Evolutionary conservation across 2,888 invertebrate species (phyloP).

Genomic region (Trachelus troglodyta): DNA sequence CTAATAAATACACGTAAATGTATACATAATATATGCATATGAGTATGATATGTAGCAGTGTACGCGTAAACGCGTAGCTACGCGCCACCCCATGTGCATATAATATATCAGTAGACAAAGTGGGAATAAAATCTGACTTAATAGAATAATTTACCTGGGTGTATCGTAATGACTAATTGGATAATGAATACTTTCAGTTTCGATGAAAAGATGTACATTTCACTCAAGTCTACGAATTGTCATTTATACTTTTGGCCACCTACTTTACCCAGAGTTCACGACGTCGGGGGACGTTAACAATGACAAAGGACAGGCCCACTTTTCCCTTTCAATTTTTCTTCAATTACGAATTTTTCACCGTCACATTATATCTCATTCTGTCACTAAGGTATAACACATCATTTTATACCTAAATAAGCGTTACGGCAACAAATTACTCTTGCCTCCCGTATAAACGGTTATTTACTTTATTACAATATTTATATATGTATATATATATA

Average conservation of each 20-base stretch:
- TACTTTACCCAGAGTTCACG: not conserved
- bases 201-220: not conserved
- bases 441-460: not conserved
- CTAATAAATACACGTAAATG: slow-evolving; percentile 8
- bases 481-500: slow-evolving; percentile 1
- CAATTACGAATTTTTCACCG: not conserved
- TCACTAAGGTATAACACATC: not conserved
- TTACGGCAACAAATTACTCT: not conserved
- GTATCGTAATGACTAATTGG: slow-evolving; percentile 4
- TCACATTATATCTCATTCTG: not conserved
- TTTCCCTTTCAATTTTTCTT: not conserved
- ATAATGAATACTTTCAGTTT: slow-evolving; percentile 4
- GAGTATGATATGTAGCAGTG: slow-evolving; percentile 3
- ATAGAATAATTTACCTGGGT: slow-evolving; percentile 4
- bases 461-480: slow-evolving; percentile 1
- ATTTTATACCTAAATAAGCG: not conserved
- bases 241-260: not conserved
- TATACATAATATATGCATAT: slow-evolving; percentile 8
- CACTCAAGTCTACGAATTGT: not conserved
- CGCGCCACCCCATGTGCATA: slow-evolving; percentile 1
- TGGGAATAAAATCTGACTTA: slow-evolving; percentile 4
- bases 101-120: slow-evolving; percentile 7
- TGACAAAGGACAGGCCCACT: not conserved
- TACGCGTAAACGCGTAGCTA: not conserved
- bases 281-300: not conserved